Evolutionary conservation across 2,888 invertebrate genomes (phyloP).

Genomic region (Miltochrista miniata): DNA sequence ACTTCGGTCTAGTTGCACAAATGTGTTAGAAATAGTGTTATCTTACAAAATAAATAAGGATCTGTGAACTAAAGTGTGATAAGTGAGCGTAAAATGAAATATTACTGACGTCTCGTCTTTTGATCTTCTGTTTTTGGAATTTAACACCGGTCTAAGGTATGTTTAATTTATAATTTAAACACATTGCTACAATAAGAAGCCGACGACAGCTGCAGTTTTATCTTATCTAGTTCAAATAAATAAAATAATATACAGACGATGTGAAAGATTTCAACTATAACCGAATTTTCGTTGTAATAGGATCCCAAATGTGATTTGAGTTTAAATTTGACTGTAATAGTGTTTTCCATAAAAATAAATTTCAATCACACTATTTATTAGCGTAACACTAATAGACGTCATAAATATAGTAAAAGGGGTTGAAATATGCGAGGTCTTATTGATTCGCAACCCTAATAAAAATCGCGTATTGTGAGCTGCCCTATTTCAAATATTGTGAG

Average conservation of each 20-base stretch:
- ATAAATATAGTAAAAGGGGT: conserved; percentile 59
- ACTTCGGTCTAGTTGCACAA: conserved; percentile 21
- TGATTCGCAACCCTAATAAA: conserved; percentile 79
- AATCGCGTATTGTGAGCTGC: conserved; percentile 67
- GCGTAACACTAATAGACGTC: conserved; percentile 37
- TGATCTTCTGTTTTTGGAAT: conserved; percentile 28
- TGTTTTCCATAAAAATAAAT: conserved; percentile 4
- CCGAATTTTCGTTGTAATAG: background rate
- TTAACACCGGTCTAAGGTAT: conserved; percentile 46
- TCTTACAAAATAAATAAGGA: conserved; percentile 10
- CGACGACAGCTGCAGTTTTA: conserved; percentile 21
- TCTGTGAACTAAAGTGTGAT: conserved; percentile 36
- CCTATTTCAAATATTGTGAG: conserved; percentile 70
- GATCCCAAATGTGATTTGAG: background rate
- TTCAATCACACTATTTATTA: conserved; percentile 48
- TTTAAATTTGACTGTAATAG: background rate
- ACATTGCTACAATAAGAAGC: conserved; percentile 28
- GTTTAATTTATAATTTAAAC: conserved; percentile 29
- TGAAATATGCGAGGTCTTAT: conserved; percentile 57
- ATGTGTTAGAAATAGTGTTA: conserved; percentile 45
- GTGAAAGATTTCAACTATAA: background rate
- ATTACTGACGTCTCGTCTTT: conserved; percentile 19
- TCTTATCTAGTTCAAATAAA: conserved; percentile 24
- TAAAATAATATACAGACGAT: background rate
- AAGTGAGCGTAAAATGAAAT: conserved; percentile 33